phyloP scores from a whole-genome alignment of 2,888 invertebrate species.

The Rhagophthalmus giganteus region DNA sequence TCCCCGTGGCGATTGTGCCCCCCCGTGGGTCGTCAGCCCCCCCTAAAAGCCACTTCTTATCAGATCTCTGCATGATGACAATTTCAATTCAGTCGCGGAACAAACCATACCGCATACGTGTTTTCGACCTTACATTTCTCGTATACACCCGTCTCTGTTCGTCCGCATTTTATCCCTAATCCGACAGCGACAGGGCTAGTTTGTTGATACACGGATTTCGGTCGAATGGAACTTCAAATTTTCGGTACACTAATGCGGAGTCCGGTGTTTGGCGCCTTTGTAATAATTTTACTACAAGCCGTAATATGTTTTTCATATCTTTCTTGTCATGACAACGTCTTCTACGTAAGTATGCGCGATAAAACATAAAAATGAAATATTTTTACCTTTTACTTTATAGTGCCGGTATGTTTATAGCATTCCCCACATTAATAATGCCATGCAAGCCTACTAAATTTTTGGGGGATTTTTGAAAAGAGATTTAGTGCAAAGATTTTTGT shows the following conservation, averaged over 20 bases:
- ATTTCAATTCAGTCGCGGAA: constrained; percentile 51
- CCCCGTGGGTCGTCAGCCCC: constrained; percentile 43
- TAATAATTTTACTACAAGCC: constrained; percentile 49
- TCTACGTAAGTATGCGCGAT: constrained; percentile 46
- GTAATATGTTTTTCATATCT: constrained; percentile 49
- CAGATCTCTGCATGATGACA: constrained; percentile 57
- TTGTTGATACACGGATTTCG: constrained; percentile 9
- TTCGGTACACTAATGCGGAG: constrained; percentile 45
- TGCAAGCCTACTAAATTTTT: constrained; percentile 11
- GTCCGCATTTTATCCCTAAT: too few relatives aligned
- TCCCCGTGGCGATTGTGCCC: constrained; percentile 48
- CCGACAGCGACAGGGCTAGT: constrained; percentile 7
- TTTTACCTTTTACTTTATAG: constrained; percentile 34
- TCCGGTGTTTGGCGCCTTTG: constrained; percentile 50
- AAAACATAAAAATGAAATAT: constrained; percentile 51
- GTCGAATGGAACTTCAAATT: constrained; percentile 36
- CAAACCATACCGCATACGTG: constrained; percentile 31
- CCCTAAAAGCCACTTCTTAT: constrained; percentile 54
- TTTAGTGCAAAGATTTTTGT: constrained; percentile 3
- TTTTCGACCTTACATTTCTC: too few relatives aligned
- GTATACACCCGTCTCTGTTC: too few relatives aligned
- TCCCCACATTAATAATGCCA: constrained; percentile 31
- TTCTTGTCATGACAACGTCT: constrained; percentile 47
- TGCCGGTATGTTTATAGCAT: constrained; percentile 28
- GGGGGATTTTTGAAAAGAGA: constrained; percentile 5